phyloP scores from a whole-genome alignment of 2,888 invertebrate species.

The Acleris holmiana region DNA sequence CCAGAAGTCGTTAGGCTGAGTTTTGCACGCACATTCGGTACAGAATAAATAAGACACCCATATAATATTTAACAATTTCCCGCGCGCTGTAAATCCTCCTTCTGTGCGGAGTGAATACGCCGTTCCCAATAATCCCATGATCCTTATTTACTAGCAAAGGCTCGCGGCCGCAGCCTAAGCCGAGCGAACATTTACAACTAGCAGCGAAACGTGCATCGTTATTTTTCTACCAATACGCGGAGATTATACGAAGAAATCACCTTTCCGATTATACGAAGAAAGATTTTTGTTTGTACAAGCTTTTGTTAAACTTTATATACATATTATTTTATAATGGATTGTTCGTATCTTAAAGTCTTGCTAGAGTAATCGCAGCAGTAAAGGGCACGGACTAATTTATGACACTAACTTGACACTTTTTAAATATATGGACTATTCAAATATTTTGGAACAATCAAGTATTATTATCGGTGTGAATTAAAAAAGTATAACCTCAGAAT shows the following conservation, averaged over 20 bases:
- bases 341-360: too few relatives aligned
- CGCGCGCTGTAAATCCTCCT: constrained; percentile 53
- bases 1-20: background rate
- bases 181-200: constrained; percentile 38
- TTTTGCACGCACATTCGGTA: constrained; percentile 19
- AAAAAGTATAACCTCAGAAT: too few relatives aligned
- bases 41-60: constrained; percentile 31
- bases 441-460: too few relatives aligned
- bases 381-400: too few relatives aligned
- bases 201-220: constrained; percentile 34
- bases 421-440: too few relatives aligned
- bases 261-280: background rate
- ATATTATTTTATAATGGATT: background rate
- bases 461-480: too few relatives aligned
- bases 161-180: constrained; percentile 50
- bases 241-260: background rate
- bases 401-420: too few relatives aligned
- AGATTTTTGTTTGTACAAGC: background rate
- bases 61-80: constrained; percentile 43
- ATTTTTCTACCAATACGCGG: constrained; percentile 8
- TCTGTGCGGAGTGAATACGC: constrained; percentile 63
- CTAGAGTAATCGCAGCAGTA: too few relatives aligned
- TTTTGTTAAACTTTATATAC: background rate
- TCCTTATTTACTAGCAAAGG: constrained; percentile 72
- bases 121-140: constrained; percentile 70